Evolutionary conservation across 2,113 vertebrate genomes (phyloP), one percentile per base, ranked within the genome.

Genomic region (Varanus salvator): DNA sequence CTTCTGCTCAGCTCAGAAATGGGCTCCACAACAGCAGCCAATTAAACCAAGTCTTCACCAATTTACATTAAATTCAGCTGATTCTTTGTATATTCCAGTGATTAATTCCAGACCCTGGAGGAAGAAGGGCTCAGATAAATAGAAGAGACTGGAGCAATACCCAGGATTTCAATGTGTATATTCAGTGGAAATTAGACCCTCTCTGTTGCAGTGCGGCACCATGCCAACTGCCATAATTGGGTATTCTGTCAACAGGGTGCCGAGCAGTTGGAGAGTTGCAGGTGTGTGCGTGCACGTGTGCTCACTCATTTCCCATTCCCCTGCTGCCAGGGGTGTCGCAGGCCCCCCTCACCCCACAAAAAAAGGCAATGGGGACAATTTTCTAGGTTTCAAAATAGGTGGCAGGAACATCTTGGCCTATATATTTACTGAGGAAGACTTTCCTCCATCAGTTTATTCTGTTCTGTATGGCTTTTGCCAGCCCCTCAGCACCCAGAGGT

Each of bases 91-190:
- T 86, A 81, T 52, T 29, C 69, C 83, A 76, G 34, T 57, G 87
- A 89, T 80, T 80, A 91, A 91, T 91, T 91, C 86, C 27, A 89
- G n/a, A n/a, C 82, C 87, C 87, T 86, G 77, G 52, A 91, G 87
- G 87, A 75, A 57, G 85, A 76, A 86, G 66, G 11, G 54, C 48
- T 75, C 69, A 68, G 87, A 81, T 88, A 81, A 85, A 64, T 66
- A 81, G 87, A 64, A 85, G 50, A 15, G 44, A 31, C 38, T 88
- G 76, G 64, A 74, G 68, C 31, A 50, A 64, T 64, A 77, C 38
- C 57, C 21, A 87, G 86, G 64, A 68, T 85, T 52, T 60, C 81
- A 85, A 1, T 52, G 76, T 84, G 68, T 50, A 29, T 88, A 72
- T 64, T 23, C 64, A 34, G 44, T 85, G 68, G 8, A 85, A 91